Base-by-base conservation (phyloP, 2,888 invertebrate genomes). In the Thalpophila matura region DNA sequence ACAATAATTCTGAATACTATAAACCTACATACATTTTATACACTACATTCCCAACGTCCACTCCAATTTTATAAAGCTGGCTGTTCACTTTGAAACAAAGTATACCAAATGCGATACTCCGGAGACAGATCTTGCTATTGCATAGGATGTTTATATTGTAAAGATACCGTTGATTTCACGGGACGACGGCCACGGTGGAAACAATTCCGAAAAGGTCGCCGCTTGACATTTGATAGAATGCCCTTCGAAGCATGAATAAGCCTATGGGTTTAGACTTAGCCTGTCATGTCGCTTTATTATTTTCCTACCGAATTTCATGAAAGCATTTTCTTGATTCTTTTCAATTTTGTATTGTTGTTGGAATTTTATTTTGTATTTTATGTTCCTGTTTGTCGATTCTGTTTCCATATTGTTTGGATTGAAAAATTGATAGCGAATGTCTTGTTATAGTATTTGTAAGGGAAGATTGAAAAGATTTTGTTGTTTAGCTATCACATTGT, bases 161-260 rank as follows among this genome's bases (percentile, higher is more conserved):
- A 68, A 79, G 75, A 80, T 75, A 84, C 80, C 85, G 84, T 89
- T 89, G 88, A 91, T 91, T 91, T 91, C 87, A 90, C 90, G 91
- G 90, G 83, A 83, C 89, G 86, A 69, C 79, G 87, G 79, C 59
- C 82, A 76, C 85, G 81, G 78, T 84, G 88, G 85, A 88, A 89
- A 89, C 89, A 87, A 89, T 88, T 83, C 83, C 80, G 72, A 82
- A 91, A 82, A 84, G 82, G 81, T 81, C 89, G 86, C 69, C 81
- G 81, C 85, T 84, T 91, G 92, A 90, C 91, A 92, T 92, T 92
- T 92, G 92, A 92, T 92, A 89, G 90, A 91, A 92, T 88, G 88
- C 83, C 85, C 86, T 80, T 85, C 82, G 86, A 86, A 90, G 87
- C 92, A 89, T 91, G 90, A 89, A 90, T 80, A 81, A 85, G 80